phyloP scores from a whole-genome alignment of 2,888 invertebrate genomes.

The Cyrtodaria siliqua region DNA sequence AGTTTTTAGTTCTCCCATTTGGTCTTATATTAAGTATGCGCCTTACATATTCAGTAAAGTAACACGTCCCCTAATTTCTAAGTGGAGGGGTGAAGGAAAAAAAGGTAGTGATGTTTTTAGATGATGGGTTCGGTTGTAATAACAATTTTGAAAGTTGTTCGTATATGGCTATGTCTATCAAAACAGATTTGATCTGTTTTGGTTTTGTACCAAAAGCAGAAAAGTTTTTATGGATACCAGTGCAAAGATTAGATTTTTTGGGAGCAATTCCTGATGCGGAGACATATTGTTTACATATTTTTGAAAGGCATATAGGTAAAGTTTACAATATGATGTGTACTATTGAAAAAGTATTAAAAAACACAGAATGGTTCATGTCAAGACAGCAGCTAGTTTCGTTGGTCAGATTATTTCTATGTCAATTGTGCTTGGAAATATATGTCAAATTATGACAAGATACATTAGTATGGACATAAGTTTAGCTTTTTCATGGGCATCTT shows the following conservation, averaged over 20 bases:
- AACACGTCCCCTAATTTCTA: not conserved
- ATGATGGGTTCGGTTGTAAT: conserved; percentile 1
- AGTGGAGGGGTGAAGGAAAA: not conserved
- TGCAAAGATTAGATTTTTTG: conserved; percentile 26
- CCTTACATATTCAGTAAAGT: no score
- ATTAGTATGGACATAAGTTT: conserved; percentile 34
- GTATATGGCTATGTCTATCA: not conserved
- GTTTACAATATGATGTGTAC: conserved; percentile 14
- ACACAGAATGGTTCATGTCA: conserved; percentile 21
- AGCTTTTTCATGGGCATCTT: conserved; percentile 12
- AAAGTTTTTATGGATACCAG: conserved; percentile 37
- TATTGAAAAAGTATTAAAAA: not conserved
- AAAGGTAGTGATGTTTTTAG: not conserved
- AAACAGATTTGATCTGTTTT: conserved; percentile 13
- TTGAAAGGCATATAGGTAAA: not conserved
- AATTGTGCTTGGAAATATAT: conserved; percentile 38
- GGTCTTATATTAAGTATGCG: no score
- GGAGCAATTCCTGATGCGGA: not conserved
- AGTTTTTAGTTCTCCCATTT: not conserved
- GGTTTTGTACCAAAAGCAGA: conserved; percentile 50
- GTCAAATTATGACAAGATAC: conserved; percentile 46
- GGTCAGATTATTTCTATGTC: conserved; percentile 13
- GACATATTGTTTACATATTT: no score
- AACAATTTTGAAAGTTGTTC: not conserved
- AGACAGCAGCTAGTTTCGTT: conserved; percentile 40